Base-by-base conservation (phyloP, 2,113 vertebrate genomes). In the Rissa tridactyla region DNA sequence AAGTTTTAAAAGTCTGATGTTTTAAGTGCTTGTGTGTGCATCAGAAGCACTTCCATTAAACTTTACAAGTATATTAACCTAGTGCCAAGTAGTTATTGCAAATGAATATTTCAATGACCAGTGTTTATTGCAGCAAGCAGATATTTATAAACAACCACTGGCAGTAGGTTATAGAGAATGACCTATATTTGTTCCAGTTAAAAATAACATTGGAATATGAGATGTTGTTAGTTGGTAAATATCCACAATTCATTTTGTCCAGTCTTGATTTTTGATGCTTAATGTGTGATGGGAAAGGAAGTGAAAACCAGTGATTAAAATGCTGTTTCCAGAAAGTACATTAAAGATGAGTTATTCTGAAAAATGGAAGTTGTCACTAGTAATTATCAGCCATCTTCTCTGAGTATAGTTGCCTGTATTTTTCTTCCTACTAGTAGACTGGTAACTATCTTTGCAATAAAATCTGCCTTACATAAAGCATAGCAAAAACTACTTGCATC, bases 41-140 rank as follows among this genome's bases (percentile, higher is more conserved):
- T 97, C 88, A 86, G 96, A 98, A 98, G 96, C 96, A 96, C 96
- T 97, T 97, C 92, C 91, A 92, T 96, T 97, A 96, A 97, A 96
- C 96, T 98, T 98, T 96, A 95, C 96, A 97, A 97, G 92, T 97
- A 96, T 85, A 94, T 96, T 98, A 98, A 98, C 98, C 96, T 97
- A 97, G 98, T 99, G 98, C 98, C 99, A 99, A 99, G 98, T 97
- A 98, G 97, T 99, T 98, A 97, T 97, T 98, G 96, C 97, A 98
- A 97, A 97, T 98, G 97, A 98, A 96, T 97, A 88, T 98, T 97
- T 98, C 97, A 97, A 90, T 98, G 97, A 98, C 96, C 98, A 98
- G 98, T 98, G 97, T 98, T 98, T 98, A 98, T 98, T 98, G 98
- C 98, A 98, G 97, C 97, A 98, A 98, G 97, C 89, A 98, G 98